Evolutionary conservation across 2,888 invertebrate genomes (phyloP), one percentile per base, ranked within the genome.

Genomic region (Athrips mouffetella): DNA sequence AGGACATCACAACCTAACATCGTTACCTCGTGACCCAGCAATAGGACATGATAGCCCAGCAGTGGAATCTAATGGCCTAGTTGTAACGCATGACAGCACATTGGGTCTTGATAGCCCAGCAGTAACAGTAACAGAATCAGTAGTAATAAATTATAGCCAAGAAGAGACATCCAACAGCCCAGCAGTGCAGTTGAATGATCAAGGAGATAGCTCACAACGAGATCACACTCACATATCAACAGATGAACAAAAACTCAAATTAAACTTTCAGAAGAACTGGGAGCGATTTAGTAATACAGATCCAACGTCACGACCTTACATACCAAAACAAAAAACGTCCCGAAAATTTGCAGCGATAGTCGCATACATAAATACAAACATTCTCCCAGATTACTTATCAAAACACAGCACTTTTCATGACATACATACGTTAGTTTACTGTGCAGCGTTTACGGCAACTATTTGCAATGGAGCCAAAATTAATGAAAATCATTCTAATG

Each of bases 261-360:
- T 7, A 10, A 37, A 37, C 2, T 37, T 37, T 37, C 18, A 4
- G 18, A 20, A 37, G 10, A 18, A 8, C 18, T n/a, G 15, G 7
- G 10, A 29, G 1, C n/a, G 11, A 16, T 44, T 44, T 20, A 18
- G n/a, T 11, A 11, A 44, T 1, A 20, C 20, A 4, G 7, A 18
- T 8, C 44, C 44, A 2, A 20, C 20, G 1, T 6, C 6, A 7
- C 11, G 44, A 3, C 30, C 30, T 1, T 30, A 21, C 8, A 45
- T 45, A 21, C 45, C 45, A 10, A 45, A 45, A n/a, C 45, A 45
- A 13, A 45, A 45, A 31, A 13, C 45, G 2, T 31, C 45, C 6
- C 18, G 29, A 13, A 31, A 31, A 30, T 18, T 45, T 5, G 29
- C 29, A 2, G n/a, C 2, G 6, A 18, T 45, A 5, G 11, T 20